Conservation (phyloP, 2,888 invertebrate genomes). For the Rosalia funebris region DNA sequence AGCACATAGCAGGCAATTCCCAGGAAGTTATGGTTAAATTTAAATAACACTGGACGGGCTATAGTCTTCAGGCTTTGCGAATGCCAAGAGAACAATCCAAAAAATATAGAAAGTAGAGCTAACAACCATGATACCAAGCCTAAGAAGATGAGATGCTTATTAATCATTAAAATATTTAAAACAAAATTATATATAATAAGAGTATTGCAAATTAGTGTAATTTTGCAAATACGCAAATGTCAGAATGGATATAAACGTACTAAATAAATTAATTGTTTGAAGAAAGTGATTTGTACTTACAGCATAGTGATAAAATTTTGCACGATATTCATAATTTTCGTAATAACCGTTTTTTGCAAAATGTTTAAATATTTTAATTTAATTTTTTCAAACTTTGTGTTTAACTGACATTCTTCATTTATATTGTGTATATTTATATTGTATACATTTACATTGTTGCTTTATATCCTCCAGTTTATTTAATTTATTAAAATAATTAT, state of each 20-base stretch:
- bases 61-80: constrained; percentile 28
- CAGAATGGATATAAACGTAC: not conserved
- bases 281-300: not conserved
- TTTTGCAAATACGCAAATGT: not conserved
- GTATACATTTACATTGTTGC: no score
- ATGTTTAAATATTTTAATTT: no score
- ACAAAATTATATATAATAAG: not conserved
- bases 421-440: no score
- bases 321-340: no score
- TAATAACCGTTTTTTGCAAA: no score
- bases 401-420: no score
- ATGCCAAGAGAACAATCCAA: constrained; percentile 36
- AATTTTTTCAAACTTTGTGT: no score
- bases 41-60: constrained; percentile 34
- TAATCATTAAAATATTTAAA: not conserved
- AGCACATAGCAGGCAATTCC: constrained; percentile 37
- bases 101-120: constrained; percentile 35
- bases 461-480: no score
- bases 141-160: no score
- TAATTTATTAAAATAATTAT: no score
- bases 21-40: constrained; percentile 40
- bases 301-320: no score
- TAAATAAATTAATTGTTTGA: not conserved
- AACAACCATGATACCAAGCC: constrained; percentile 41
- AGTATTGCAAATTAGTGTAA: not conserved